phyloP scores from a whole-genome alignment of 2,113 vertebrate genomes.

The Mus musculus region DNA sequence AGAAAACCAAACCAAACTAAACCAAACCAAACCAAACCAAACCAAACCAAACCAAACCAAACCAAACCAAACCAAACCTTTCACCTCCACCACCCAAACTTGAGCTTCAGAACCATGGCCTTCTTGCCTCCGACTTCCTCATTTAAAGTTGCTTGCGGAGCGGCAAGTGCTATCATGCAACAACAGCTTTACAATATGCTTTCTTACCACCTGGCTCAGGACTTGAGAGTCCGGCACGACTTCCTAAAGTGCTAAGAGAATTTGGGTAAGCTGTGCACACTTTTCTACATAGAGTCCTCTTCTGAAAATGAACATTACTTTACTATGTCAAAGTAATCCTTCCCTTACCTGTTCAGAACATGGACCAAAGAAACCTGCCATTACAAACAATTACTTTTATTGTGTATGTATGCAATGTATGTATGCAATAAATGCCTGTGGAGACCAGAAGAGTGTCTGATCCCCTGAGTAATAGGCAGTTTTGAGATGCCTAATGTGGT shows the following conservation, averaged over 20 bases:
- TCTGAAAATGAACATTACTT: background rate
- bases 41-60: background rate
- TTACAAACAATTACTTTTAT: background rate
- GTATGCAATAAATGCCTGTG: background rate
- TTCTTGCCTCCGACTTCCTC: background rate
- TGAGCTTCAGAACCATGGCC: background rate
- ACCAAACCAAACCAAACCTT: background rate
- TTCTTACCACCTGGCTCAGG: background rate
- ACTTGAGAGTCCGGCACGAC: background rate
- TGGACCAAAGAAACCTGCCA: background rate
- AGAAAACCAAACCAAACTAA: background rate
- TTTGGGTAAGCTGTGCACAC: background rate
- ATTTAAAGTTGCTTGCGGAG: background rate
- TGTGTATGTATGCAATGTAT: background rate
- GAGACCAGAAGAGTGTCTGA: background rate
- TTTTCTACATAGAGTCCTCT: background rate
- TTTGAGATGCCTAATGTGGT: background rate
- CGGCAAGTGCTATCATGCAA: background rate
- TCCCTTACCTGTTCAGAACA: background rate
- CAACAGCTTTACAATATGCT: background rate
- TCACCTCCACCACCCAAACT: background rate
- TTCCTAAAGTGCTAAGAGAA: background rate
- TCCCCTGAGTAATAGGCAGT: background rate
- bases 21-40: background rate
- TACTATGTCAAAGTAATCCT: background rate